A percentile compares a stretch with the other conserved stretches of the same genome.
Evolutionary conservation across 1,140 invertebrate genomes (phyloP).

Genomic region (Euwallacea fornicatus): DNA sequence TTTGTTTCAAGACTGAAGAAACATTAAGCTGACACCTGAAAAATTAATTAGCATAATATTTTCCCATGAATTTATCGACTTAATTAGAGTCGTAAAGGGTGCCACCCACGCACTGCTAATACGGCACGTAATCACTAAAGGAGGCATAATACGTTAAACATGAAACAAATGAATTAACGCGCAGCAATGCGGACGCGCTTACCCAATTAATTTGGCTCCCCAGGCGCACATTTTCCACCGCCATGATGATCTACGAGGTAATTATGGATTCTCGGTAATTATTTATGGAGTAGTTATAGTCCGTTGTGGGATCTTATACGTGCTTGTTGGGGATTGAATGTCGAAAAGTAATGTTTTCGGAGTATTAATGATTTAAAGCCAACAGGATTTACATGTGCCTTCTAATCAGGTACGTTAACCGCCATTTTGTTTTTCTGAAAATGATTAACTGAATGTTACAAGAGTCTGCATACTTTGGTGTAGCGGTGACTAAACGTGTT

Average conservation of each 20-base stretch:
- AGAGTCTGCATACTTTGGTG: no score
- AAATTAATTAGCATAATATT: slow-evolving; percentile 35
- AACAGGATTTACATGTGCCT: no score
- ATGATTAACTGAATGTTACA: no score
- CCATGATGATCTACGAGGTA: slow-evolving; percentile 37
- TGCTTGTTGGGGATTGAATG: slow-evolving; percentile 9
- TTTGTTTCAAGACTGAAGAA: no score
- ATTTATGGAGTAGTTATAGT: slow-evolving; percentile 31
- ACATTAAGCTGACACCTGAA: background rate
- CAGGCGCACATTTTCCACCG: slow-evolving; percentile 30
- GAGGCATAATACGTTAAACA: slow-evolving; percentile 30
- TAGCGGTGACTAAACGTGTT: no score
- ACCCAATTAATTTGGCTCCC: slow-evolving; percentile 36
- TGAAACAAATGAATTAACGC: slow-evolving; percentile 36
- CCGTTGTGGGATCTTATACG: slow-evolving; percentile 17
- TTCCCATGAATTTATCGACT: slow-evolving; percentile 29
- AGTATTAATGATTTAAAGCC: no score
- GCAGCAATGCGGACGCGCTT: slow-evolving; percentile 34
- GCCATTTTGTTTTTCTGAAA: no score
- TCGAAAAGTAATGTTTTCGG: background rate
- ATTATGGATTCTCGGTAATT: slow-evolving; percentile 29
- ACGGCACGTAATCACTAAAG: slow-evolving; percentile 32
- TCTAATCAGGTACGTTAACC: no score
- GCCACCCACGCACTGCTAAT: slow-evolving; percentile 32
- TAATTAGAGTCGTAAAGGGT: slow-evolving; percentile 30